Evolutionary conservation across 2,888 invertebrate species (phyloP).

Genomic region (Tetragonisca angustula): DNA sequence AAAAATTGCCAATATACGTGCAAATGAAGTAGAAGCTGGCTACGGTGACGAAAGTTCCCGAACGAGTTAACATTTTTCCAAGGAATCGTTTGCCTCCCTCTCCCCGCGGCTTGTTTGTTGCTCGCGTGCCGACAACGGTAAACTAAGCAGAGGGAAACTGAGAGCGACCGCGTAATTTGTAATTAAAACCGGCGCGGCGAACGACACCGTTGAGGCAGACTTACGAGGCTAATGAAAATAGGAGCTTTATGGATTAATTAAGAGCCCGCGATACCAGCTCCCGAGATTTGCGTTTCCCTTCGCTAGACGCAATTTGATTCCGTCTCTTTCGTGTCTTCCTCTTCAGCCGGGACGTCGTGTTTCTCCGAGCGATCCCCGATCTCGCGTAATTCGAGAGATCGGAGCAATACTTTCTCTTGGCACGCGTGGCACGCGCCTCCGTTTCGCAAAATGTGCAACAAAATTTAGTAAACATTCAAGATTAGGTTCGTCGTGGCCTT

Average conservation of each 20-base stretch:
- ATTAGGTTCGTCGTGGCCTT: too few relatives aligned
- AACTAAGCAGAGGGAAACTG: conserved; percentile 10
- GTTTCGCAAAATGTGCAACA: too few relatives aligned
- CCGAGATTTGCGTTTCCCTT: conserved; percentile 12
- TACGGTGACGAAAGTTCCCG: too few relatives aligned
- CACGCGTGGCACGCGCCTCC: too few relatives aligned
- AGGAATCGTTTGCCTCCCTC: not conserved
- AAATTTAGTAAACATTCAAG: too few relatives aligned
- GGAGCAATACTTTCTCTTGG: conserved; percentile 5
- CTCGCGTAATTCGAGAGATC: not conserved
- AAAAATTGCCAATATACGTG: too few relatives aligned
- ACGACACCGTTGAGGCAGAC: conserved; percentile 27
- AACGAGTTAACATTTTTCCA: not conserved
- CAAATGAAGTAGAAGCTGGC: not conserved
- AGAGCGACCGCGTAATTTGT: conserved; percentile 31
- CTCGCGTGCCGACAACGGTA: not conserved
- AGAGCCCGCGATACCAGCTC: conserved; percentile 12
- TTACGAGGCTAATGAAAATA: conserved; percentile 54
- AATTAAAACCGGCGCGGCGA: conserved; percentile 39
- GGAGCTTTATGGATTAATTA: conserved; percentile 59
- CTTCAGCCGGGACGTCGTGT: conserved; percentile 1
- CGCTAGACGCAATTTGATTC: conserved; percentile 22
- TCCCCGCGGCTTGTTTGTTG: not conserved
- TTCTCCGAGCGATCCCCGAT: conserved; percentile 23
- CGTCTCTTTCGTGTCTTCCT: conserved; percentile 15